Evolutionary conservation across 2,797 vertebrate genomes (phyloP).

Genomic region (Hemibagrus guttatus): DNA sequence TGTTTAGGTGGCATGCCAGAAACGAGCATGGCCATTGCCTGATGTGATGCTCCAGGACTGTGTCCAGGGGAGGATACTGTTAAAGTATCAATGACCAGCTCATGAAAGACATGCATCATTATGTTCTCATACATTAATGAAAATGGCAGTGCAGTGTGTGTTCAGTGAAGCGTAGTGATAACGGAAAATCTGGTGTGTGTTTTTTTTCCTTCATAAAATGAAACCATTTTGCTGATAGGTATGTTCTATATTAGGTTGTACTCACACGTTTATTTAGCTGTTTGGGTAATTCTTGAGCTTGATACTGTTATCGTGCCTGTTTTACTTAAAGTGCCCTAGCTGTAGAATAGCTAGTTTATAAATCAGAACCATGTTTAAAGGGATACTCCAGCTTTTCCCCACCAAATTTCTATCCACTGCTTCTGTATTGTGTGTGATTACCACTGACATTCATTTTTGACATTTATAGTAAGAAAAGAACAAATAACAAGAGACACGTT

Average conservation of each 20-base stretch:
- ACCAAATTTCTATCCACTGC: neutral
- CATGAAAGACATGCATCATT: conserved; percentile 55
- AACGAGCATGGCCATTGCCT: conserved; percentile 51
- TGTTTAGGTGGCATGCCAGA: conserved; percentile 40
- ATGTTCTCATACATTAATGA: conserved; percentile 49
- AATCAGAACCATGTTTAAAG: conserved; percentile 21
- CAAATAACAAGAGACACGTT: neutral
- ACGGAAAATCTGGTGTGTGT: conserved; percentile 39
- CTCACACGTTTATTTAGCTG: neutral
- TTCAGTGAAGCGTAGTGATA: conserved; percentile 46
- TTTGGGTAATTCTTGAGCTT: conserved; percentile 10
- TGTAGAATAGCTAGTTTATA: neutral
- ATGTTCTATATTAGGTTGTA: conserved; percentile 15
- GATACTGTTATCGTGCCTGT: neutral
- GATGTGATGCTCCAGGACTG: conserved; percentile 30
- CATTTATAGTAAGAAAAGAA: neutral
- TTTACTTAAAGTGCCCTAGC: neutral
- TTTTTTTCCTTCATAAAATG: conserved; percentile 48
- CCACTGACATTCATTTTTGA: neutral
- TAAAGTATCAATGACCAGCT: conserved; percentile 48
- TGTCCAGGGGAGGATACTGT: conserved; percentile 27
- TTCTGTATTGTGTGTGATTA: neutral
- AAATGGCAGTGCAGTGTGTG: conserved; percentile 53
- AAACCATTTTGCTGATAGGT: conserved; percentile 24
- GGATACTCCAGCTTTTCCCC: neutral